Conservation (phyloP, 2,113 vertebrate genomes). For the Myotis yumanensis region DNA sequence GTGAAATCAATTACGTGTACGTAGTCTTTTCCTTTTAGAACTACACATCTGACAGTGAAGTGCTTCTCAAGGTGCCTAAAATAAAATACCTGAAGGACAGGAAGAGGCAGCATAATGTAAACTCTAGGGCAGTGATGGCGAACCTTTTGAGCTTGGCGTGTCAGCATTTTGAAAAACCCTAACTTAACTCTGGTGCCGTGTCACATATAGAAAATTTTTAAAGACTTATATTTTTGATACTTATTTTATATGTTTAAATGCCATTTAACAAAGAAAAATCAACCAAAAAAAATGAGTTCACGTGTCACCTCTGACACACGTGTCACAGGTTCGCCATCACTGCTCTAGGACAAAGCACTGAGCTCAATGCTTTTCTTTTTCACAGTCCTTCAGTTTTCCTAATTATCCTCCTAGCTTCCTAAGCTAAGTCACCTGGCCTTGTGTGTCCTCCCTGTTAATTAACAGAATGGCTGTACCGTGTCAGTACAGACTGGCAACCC, state of each 20-base stretch:
- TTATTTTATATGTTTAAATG: no score
- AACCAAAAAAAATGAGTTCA: no score
- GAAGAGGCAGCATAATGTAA: not conserved
- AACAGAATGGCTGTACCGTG: not conserved
- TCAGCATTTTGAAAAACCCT: no score
- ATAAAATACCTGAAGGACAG: not conserved
- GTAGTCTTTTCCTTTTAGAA: constrained; percentile 77
- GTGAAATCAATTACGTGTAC: constrained; percentile 97
- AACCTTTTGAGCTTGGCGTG: no score
- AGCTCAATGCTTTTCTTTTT: not conserved
- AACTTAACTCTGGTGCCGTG: no score
- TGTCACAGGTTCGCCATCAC: no score
- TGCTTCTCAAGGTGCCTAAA: not conserved
- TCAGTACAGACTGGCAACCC: not conserved
- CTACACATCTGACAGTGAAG: not conserved
- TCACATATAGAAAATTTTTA: no score
- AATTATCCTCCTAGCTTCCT: not conserved
- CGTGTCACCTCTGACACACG: no score
- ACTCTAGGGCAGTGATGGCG: not conserved
- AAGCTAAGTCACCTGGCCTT: not conserved
- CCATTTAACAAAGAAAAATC: no score
- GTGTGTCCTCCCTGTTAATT: not conserved
- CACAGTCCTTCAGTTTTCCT: not conserved
- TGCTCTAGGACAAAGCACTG: not conserved
- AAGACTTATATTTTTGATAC: no score